These are phyloP conservation scores for Zaprionus lachaisei DNA, from an alignment of 1,140 invertebrate genomes.

Conservation along the genomic window DNA sequence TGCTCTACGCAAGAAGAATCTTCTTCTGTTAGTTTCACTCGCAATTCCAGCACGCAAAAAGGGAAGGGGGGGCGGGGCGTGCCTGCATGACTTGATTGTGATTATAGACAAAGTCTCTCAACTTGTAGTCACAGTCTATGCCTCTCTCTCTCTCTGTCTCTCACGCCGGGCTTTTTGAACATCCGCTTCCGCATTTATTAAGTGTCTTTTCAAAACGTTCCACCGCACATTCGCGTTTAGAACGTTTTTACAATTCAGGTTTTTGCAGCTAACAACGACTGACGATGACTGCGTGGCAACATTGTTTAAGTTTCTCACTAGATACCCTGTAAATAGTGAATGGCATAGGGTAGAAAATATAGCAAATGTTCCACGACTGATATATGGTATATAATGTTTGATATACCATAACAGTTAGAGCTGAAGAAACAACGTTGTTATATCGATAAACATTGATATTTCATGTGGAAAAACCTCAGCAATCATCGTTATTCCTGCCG, in stretches of 20 bases:
- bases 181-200: slow-evolving; percentile 84
- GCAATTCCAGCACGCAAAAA: neutral
- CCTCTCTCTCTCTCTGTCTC: slow-evolving; percentile 1
- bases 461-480: no score
- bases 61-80: slow-evolving; percentile 12
- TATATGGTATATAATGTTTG: no score
- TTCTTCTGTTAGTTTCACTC: neutral
- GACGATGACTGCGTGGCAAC: neutral
- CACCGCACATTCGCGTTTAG: slow-evolving; percentile 59
- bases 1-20: neutral
- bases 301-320: slow-evolving; percentile 3
- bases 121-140: slow-evolving; percentile 29
- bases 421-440: neutral
- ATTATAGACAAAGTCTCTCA: slow-evolving; percentile 47
- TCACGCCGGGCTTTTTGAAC: slow-evolving; percentile 54
- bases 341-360: neutral
- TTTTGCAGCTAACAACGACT: slow-evolving; percentile 39
- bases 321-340: slow-evolving; percentile 17
- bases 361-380: no score
- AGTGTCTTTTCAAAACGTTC: slow-evolving; percentile 79
- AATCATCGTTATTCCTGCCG: no score
- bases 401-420: no score
- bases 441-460: no score
- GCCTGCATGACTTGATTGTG: slow-evolving; percentile 79
- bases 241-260: slow-evolving; percentile 83